Evolutionary conservation across 1,140 invertebrate genomes (phyloP), one percentile per base, ranked within the genome.

Genomic region (Uloborus diversus): DNA sequence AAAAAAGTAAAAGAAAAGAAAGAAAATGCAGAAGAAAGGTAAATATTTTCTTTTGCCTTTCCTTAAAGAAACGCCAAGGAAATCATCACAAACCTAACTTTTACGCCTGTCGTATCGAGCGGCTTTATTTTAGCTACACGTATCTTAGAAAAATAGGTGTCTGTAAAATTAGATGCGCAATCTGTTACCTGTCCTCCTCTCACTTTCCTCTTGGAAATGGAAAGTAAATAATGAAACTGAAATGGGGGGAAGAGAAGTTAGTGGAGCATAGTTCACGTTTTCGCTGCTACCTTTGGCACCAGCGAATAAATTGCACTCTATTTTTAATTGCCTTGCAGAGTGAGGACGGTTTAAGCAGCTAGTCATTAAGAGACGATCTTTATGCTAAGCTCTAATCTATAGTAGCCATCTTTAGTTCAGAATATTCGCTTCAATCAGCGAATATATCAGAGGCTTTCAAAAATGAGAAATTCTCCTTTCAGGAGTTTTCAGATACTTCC

Each of bases 101-200:
- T n/a, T n/a, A n/a, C n/a, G n/a, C n/a, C n/a, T n/a, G n/a, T n/a
- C n/a, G n/a, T n/a, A n/a, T n/a, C n/a, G n/a, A n/a, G n/a, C 49
- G 73, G 2, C 42, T 56, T 62, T 78, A 78, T 65, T 78, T 78
- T 78, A 78, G 73, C 73, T 56, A 56, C 73, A 78, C 65, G 66
- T 78, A 61, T 57, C 62, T 65, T 56, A 78, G 73, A 65, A 78
- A 78, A 78, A 78, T 62, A 78, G 73, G 73, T 78, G 73, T 78
- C 73, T 78, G 30, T 49, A 51, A 51, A 78, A 78, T 78, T 78
- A 51, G 73, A 66, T 51, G 66, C 62, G 73, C 73, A 66, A 49
- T 78, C 62, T 37, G 61, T 65, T 56, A 65, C 57, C 56, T n/a
- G n/a, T 65, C 61, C 37, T 14, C 49, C 30, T 53, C 69, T 61